Conservation (phyloP, 2,888 invertebrate genomes). For the Gryllus longicercus region DNA sequence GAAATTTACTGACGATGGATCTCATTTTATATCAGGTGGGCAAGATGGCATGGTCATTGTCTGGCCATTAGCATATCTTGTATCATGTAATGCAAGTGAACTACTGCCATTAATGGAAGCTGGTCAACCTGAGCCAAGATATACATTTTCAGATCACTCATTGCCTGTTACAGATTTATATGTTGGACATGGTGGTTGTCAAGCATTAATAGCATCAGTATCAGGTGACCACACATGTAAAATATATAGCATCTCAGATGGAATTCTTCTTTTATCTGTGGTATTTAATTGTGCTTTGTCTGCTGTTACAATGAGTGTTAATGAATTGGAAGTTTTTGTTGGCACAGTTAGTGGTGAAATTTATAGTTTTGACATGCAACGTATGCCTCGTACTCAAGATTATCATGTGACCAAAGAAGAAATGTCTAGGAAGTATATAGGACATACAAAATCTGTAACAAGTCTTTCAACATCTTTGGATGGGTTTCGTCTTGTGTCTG, state of each 20-base stretch:
- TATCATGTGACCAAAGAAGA: conserved; percentile 58
- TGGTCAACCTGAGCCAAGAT: conserved; percentile 59
- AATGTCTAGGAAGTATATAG: conserved; percentile 54
- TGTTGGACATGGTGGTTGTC: conserved; percentile 66
- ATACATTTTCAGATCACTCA: conserved; percentile 75
- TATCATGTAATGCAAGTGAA: conserved; percentile 41
- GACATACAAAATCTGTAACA: conserved; percentile 67
- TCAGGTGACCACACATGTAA: conserved; percentile 81
- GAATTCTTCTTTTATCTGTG: conserved; percentile 66
- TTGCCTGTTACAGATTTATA: conserved; percentile 74
- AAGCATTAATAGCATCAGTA: conserved; percentile 69
- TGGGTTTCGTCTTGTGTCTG: conserved; percentile 70
- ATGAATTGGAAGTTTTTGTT: conserved; percentile 69
- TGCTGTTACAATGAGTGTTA: conserved; percentile 63
- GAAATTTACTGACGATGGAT: conserved; percentile 71
- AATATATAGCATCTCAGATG: conserved; percentile 71
- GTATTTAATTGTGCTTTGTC: conserved; percentile 69
- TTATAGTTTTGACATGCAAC: conserved; percentile 61
- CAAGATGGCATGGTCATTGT: conserved; percentile 81
- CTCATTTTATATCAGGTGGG: conserved; percentile 74
- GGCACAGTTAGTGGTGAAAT: conserved; percentile 72
- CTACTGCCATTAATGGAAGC: conserved; percentile 40
- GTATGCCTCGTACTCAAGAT: conserved; percentile 64
- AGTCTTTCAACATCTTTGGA: conserved; percentile 70
- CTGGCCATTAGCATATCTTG: conserved; percentile 67